Percentiles rank a stretch among this genome's conserved stretches.
Conservation (phyloP, 2,888 invertebrate species). For the Ferdinandea cuprea region DNA sequence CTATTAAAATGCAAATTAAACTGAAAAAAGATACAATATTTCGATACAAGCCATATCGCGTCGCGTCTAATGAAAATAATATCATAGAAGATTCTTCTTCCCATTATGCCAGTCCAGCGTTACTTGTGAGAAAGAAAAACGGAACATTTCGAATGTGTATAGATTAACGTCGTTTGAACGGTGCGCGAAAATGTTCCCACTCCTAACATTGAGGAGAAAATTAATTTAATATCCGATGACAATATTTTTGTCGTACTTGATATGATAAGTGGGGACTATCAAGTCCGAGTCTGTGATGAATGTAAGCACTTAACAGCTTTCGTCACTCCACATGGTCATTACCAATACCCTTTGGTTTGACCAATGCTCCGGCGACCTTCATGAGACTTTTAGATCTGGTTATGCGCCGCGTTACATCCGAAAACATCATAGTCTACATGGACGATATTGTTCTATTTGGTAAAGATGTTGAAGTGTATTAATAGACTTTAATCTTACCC, state of each 20-base stretch:
- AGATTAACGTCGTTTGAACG: no score
- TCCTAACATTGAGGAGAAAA: neutral
- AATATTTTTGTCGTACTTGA: no score
- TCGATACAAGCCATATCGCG: slow-evolving; percentile 28
- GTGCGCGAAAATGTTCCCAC: neutral
- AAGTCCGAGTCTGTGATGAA: no score
- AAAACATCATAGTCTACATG: neutral
- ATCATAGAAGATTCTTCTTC: neutral
- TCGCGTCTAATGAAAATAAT: slow-evolving; percentile 1
- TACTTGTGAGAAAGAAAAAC: no score
- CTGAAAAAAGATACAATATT: slow-evolving; percentile 17
- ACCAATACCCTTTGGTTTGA: neutral
- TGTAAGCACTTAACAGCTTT: no score
- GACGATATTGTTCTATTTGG: neutral
- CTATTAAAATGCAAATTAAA: slow-evolving; percentile 7
- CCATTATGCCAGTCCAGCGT: neutral
- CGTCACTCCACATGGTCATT: no score
- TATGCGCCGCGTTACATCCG: neutral
- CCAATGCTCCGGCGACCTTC: neutral
- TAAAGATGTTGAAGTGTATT: neutral
- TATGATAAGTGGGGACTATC: no score
- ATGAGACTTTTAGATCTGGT: neutral
- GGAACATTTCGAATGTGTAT: no score
- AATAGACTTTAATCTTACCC: slow-evolving; percentile 10
- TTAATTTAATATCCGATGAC: no score